A percentile compares a stretch with the other conserved stretches of the same genome.
Conservation (phyloP, 2,888 invertebrate species). For the Agrochola circellaris region DNA sequence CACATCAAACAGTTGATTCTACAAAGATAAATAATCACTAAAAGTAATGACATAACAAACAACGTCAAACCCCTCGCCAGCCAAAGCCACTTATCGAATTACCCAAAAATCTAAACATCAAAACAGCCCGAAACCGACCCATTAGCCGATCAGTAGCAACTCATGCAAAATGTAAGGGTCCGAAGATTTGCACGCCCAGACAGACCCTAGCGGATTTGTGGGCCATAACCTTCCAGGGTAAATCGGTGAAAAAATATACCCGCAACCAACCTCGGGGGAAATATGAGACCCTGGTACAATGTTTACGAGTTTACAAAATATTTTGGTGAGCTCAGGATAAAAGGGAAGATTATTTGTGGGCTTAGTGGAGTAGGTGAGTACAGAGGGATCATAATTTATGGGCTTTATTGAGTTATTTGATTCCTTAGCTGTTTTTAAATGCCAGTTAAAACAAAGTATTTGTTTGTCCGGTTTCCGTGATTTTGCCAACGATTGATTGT, state of each 20-base stretch:
- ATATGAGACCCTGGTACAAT: slow-evolving; percentile 51
- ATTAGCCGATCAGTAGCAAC: slow-evolving; percentile 56
- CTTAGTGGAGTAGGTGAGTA: slow-evolving; percentile 14
- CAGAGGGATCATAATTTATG: neutral
- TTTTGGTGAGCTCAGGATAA: slow-evolving; percentile 40
- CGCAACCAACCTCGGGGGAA: slow-evolving; percentile 62
- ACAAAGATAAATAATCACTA: slow-evolving; percentile 1
- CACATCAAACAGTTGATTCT: slow-evolving; percentile 4
- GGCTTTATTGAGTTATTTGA: neutral
- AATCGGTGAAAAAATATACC: slow-evolving; percentile 66
- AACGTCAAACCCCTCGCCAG: neutral
- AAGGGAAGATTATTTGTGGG: slow-evolving; percentile 24
- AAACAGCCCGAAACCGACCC: slow-evolving; percentile 24
- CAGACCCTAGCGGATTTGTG: slow-evolving; percentile 56
- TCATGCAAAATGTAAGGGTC: slow-evolving; percentile 61
- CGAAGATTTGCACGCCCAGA: slow-evolving; percentile 55
- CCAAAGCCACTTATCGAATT: slow-evolving; percentile 39
- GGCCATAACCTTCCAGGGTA: slow-evolving; percentile 61
- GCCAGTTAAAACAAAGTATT: neutral
- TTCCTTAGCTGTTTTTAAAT: neutral
- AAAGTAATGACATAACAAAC: slow-evolving; percentile 12
- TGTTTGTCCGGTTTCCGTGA: neutral
- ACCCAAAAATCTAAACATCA: slow-evolving; percentile 43
- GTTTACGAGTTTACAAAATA: slow-evolving; percentile 61
- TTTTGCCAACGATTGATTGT: neutral